phyloP scores from a whole-genome alignment of 2,113 vertebrate genomes.

The Rhynchomys soricoides region DNA sequence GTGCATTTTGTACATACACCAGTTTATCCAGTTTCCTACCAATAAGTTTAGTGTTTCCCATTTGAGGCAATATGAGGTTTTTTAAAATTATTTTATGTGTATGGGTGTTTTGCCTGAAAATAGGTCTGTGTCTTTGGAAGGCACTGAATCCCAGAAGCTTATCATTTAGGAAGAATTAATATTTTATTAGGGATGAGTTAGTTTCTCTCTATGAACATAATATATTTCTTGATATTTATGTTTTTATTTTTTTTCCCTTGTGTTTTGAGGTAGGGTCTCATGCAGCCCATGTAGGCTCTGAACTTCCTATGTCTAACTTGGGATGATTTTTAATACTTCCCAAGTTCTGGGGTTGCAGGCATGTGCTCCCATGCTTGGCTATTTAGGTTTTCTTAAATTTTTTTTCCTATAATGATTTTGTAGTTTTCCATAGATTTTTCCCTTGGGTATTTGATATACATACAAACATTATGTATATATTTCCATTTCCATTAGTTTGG shows the following conservation, averaged over 20 bases:
- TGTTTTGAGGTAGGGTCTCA: background rate
- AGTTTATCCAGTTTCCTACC: slow-evolving; percentile 1
- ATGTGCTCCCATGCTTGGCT: background rate
- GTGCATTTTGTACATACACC: slow-evolving; percentile 17
- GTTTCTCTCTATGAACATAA: background rate
- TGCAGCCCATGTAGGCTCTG: background rate
- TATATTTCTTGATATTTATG: background rate
- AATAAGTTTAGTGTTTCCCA: background rate
- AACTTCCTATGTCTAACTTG: background rate
- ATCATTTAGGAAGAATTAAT: background rate
- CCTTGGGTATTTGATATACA: too few species aligned
- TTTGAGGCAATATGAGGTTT: background rate
- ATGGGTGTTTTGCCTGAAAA: background rate
- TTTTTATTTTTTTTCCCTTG: background rate
- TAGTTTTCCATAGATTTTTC: background rate
- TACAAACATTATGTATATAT: background rate
- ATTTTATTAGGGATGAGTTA: background rate
- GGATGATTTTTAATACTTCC: too few species aligned
- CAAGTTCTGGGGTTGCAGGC: background rate
- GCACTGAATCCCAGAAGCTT: background rate
- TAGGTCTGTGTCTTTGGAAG: background rate
- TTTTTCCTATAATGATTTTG: background rate
- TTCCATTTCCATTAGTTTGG: too few species aligned
- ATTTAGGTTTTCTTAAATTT: background rate
- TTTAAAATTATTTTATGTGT: background rate